Evolutionary conservation across 2,113 vertebrate species (phyloP), one percentile per base, ranked within the genome.

Genomic region (Microtus montanus): DNA sequence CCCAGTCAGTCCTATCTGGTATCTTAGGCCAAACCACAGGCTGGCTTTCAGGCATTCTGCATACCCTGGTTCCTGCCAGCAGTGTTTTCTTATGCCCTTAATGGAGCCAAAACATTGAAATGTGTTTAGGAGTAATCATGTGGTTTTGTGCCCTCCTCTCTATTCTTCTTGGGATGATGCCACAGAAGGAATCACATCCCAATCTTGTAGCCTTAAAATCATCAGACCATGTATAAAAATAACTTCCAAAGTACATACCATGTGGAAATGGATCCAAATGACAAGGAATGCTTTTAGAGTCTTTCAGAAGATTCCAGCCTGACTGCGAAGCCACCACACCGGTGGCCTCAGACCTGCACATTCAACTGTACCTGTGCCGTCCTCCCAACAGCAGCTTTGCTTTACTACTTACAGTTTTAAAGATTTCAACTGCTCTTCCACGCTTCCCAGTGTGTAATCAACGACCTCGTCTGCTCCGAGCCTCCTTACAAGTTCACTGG

Each of bases 401-500:
- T 11, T 91, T 44, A 38, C 90, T 94, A 98, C 99, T 71, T 97
- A 99, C 99, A 98, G 98, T 78, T 99, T 98, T 88, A 99, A 98
- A 3, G 95, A 84, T 58, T 98, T 98, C 86, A 99, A 98, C 1
- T 98, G 98, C 61, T 98, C 96, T 92, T 99, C 98, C 63, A 99
- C 97, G 15, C 98, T 98, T 84, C 98, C 99, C 2, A 98, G 97
- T 30, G 98, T 99, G 98, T 99, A 99, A 98, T 99, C 99, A 92
- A 99, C 98, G 33, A 99, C 96, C 9, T 99, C 98, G 98, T 99
- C 99, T 0, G 98, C 99, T 58, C 99, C 99, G 64, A 99, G 98
- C 28, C 95, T 98, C 95, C 97, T 98, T n/a, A 99, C 97, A 38
- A 99, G 98, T 6, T 28, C 83, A 96, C 98, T 97, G 7, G 99